Evolutionary conservation across 2,113 vertebrate genomes (phyloP).

Genomic region (Notarius lentiginosus): DNA sequence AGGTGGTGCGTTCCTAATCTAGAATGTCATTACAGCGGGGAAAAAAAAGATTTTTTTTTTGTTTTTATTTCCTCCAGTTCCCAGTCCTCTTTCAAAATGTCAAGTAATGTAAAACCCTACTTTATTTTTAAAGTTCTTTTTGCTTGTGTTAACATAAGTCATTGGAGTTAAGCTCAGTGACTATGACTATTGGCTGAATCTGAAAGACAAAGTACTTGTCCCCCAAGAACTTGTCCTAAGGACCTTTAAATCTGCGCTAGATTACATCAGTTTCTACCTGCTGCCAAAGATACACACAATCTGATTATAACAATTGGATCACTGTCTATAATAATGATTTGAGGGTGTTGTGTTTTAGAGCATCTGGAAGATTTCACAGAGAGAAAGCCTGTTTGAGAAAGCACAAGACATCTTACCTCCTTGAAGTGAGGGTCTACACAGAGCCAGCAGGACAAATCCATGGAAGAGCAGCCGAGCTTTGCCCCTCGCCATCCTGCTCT

Average conservation of each 20-base stretch:
- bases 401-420: slow-evolving; percentile 81
- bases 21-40: neutral
- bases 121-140: neutral
- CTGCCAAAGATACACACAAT: neutral
- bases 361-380: slow-evolving; percentile 13
- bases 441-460: slow-evolving; percentile 79
- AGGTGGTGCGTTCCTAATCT: neutral
- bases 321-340: neutral
- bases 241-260: neutral
- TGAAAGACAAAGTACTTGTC: neutral
- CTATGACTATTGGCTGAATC: neutral
- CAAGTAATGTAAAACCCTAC: neutral
- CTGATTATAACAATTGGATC: neutral
- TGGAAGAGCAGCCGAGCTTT: slow-evolving; percentile 75
- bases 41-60: neutral
- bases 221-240: no score
- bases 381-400: neutral
- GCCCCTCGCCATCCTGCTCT: slow-evolving; percentile 85
- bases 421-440: slow-evolving; percentile 82
- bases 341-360: slow-evolving; percentile 19
- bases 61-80: neutral
- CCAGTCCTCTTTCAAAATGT: neutral
- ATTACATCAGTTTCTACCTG: neutral
- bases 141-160: neutral
- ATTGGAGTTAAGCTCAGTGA: neutral